Conservation (phyloP, 2,113 vertebrate genomes). For the Oryzias curvinotus region DNA sequence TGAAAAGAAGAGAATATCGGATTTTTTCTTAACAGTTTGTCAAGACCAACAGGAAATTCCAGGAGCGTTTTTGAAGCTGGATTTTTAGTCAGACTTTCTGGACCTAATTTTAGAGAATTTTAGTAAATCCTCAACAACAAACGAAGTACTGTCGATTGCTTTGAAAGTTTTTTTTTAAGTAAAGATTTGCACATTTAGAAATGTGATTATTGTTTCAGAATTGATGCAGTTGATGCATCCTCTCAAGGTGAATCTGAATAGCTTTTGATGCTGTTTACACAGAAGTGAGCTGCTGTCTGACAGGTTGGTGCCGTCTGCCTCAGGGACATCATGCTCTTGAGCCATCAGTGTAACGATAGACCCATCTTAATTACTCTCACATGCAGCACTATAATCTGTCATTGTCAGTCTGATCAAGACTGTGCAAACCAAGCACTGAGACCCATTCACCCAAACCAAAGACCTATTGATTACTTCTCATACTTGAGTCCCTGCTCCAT, state of each 20-base stretch:
- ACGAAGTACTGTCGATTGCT: no score
- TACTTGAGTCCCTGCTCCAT: conserved; percentile 65
- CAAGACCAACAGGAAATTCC: no score
- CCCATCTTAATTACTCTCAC: conserved; percentile 78
- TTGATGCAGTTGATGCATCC: conserved; percentile 8
- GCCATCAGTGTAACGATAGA: conserved; percentile 64
- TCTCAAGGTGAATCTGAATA: conserved; percentile 44
- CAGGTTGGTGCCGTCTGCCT: conserved; percentile 50
- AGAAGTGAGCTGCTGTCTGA: conserved; percentile 42
- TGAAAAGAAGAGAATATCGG: no score
- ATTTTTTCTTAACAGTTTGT: no score
- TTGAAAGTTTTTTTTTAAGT: no score
- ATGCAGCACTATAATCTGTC: conserved; percentile 68
- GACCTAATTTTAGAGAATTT: no score
- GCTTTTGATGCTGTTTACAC: conserved; percentile 44
- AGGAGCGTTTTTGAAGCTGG: no score
- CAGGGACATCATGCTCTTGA: conserved; percentile 49
- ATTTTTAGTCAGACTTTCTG: no score
- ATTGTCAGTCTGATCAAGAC: conserved; percentile 70
- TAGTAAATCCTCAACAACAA: no score
- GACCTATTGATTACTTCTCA: conserved; percentile 76
- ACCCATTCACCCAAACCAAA: conserved; percentile 71
- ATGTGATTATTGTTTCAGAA: background rate
- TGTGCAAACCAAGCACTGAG: conserved; percentile 69
- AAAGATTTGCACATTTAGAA: background rate